Base-by-base conservation (phyloP, 1,140 invertebrate genomes). In the Platyura marginata region DNA sequence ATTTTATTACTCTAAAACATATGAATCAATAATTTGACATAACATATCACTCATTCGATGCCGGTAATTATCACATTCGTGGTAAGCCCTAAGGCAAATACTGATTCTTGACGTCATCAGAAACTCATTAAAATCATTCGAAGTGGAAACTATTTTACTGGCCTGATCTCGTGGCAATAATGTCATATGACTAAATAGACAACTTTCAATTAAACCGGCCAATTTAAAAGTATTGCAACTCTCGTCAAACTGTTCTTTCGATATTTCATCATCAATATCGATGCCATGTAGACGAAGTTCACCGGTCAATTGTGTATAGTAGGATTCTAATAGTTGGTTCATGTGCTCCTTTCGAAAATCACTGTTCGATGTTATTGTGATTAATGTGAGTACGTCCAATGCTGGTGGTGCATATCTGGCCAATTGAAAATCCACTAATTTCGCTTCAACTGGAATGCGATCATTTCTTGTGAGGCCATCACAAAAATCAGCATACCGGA, bases 371-470 rank as follows among this genome's bases (percentile, higher is more conserved):
- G 35, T 37, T n/a, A 37, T 19, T 6, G 13, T 37, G 8, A 37
- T 6, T 16, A 37, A 10, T 6, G 16, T 16, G 8, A 37, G 8
- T n/a, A 75, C 6, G 48, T 77, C 74, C 2, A 69, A 47, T 16
- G 72, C 53, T 2, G 71, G 71, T 43, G 67, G 67, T 0, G 62
- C 60, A 33, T 59, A 70, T 57, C 73, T 62, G 8, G 68, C 48
- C 20, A 77, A 48, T 57, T 79, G 76, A 47, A 77, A 77, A 50
- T 79, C 77, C 10, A 78, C 68, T 34, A 78, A 61, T 46, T 65
- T 64, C 1, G 69, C 56, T 21, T 65, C 63, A 25, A 63, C 49
- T 2, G 66, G 60, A 9, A 47, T 41, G 16, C 40, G 44, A 4
- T 49, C 48, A 13, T 29, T 29, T 6, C 6, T 29, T 8, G 6